These are phyloP conservation scores for Drosophila leontia DNA, from an alignment of 1,140 invertebrate species.

Conservation along the genomic window DNA sequence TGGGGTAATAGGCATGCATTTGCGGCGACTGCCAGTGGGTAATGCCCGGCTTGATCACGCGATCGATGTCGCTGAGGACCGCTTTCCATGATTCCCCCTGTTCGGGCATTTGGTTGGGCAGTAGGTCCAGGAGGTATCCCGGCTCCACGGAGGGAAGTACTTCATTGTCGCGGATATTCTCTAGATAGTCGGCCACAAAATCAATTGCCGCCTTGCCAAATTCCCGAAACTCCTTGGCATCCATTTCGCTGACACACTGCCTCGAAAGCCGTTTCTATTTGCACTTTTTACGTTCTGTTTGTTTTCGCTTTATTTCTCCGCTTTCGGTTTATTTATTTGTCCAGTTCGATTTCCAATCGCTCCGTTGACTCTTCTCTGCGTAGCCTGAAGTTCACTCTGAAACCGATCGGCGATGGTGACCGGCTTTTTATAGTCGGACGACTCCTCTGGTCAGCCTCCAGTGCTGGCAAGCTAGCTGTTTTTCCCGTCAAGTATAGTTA, in stretches of 20 bases:
- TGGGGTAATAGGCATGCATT: slow-evolving; percentile 97
- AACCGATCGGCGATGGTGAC: slow-evolving; percentile 24
- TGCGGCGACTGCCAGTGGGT: slow-evolving; percentile 98
- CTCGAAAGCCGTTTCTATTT: slow-evolving; percentile 45
- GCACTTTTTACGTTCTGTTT: slow-evolving; percentile 63
- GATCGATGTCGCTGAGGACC: slow-evolving; percentile 93
- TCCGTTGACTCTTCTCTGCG: slow-evolving; percentile 34
- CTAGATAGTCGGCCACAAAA: slow-evolving; percentile 91
- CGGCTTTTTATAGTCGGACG: slow-evolving; percentile 45
- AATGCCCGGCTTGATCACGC: slow-evolving; percentile 94
- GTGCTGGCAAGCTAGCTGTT: slow-evolving; percentile 12
- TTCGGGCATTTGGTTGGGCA: slow-evolving; percentile 92
- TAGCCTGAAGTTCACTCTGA: slow-evolving; percentile 42
- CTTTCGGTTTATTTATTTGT: slow-evolving; percentile 42
- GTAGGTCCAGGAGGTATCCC: slow-evolving; percentile 90
- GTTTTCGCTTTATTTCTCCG: slow-evolving; percentile 18
- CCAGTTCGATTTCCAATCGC: slow-evolving; percentile 17
- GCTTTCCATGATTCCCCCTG: slow-evolving; percentile 92
- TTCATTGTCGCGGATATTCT: slow-evolving; percentile 89
- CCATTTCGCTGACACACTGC: slow-evolving; percentile 86
- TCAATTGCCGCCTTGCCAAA: slow-evolving; percentile 91
- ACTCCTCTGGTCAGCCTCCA: slow-evolving; percentile 28
- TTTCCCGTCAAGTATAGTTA: not conserved
- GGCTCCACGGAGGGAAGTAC: slow-evolving; percentile 92
- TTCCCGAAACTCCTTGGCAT: slow-evolving; percentile 89